Evolutionary conservation across 2,113 vertebrate species (phyloP).

Genomic region (Rhinolophus ferrumequinum): DNA sequence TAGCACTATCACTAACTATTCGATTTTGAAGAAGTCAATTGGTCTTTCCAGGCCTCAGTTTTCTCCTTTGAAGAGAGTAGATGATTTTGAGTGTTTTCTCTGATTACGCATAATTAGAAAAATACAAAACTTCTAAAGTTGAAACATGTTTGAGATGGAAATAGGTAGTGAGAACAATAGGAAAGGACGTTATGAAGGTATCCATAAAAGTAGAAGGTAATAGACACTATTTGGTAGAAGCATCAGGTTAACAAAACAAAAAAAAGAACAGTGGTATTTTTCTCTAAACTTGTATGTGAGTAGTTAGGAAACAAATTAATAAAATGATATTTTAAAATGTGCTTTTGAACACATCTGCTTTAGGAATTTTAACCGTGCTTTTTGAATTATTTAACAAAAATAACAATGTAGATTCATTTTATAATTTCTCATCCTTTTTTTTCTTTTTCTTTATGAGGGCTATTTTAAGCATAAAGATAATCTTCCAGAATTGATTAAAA

Average conservation of each 20-base stretch:
- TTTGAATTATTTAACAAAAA: background rate
- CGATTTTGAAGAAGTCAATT: background rate
- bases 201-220: background rate
- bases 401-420: background rate
- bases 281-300: background rate
- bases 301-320: conserved; percentile 1
- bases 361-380: background rate
- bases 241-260: background rate
- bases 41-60: background rate
- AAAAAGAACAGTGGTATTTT: background rate
- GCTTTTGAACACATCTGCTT: background rate
- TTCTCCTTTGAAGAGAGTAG: background rate
- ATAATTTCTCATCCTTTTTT: background rate
- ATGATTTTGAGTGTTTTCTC: background rate
- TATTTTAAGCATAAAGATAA: background rate
- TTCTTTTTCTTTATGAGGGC: background rate
- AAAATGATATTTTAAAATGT: background rate
- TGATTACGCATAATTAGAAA: background rate
- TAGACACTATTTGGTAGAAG: background rate
- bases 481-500: background rate
- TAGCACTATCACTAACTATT: background rate
- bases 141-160: background rate
- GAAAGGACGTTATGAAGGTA: background rate
- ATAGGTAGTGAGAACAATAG: background rate
- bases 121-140: background rate